These are phyloP conservation scores for Spea hammondii DNA, from an alignment of 2,797 vertebrate genomes.

Conservation along the genomic window DNA sequence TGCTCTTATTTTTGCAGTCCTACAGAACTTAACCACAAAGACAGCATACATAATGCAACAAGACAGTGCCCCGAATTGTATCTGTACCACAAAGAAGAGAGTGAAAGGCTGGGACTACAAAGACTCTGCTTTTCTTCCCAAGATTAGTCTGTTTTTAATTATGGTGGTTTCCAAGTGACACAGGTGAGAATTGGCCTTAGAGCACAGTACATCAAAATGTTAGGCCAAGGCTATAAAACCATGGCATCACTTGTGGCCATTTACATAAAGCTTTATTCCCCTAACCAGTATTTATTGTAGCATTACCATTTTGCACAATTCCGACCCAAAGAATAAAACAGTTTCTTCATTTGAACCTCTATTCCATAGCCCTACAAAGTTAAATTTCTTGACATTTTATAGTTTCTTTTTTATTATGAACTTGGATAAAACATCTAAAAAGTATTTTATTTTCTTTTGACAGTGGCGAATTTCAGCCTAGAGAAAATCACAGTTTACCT, in stretches of 20 bases:
- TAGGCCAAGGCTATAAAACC: constrained; percentile 67
- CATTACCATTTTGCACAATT: constrained; percentile 68
- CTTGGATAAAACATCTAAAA: constrained; percentile 72
- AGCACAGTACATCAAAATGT: constrained; percentile 66
- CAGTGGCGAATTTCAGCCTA: constrained; percentile 76
- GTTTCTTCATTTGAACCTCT: constrained; percentile 38
- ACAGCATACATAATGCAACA: constrained; percentile 67
- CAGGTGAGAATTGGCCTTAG: constrained; percentile 70
- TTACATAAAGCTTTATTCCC: constrained; percentile 65
- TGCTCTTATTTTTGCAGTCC: constrained; percentile 53
- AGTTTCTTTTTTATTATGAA: constrained; percentile 68
- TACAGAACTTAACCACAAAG: constrained; percentile 57
- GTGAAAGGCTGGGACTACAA: constrained; percentile 59
- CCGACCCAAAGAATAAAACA: background rate
- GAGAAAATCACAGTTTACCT: constrained; percentile 75
- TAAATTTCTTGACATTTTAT: constrained; percentile 59
- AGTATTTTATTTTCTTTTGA: constrained; percentile 71
- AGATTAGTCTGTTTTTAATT: constrained; percentile 61
- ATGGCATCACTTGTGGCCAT: constrained; percentile 67
- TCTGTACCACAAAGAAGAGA: constrained; percentile 59
- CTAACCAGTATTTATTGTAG: constrained; percentile 70
- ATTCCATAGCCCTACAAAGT: constrained; percentile 20
- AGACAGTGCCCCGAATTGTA: constrained; percentile 61
- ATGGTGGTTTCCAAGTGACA: constrained; percentile 65
- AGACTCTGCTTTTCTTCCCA: constrained; percentile 61